Conservation (phyloP, 2,888 invertebrate genomes). For the Acronicta alni region DNA sequence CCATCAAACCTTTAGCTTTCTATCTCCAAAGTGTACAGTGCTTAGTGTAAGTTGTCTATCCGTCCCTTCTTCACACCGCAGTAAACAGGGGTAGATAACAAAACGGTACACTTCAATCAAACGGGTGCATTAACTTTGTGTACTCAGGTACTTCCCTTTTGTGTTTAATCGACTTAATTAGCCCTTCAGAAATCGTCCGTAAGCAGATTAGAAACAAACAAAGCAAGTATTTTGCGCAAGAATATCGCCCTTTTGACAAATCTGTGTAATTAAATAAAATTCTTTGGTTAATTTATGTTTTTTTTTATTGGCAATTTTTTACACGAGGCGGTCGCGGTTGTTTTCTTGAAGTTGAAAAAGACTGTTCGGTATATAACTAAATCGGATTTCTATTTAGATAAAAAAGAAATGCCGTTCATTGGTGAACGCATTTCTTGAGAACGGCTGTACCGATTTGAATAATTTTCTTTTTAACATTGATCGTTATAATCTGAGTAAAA, state of each 20-base stretch:
- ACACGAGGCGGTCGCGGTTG: neutral
- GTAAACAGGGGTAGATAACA: constrained; percentile 8
- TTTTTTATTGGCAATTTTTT: constrained; percentile 34
- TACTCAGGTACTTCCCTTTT: constrained; percentile 30
- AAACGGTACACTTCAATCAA: constrained; percentile 33
- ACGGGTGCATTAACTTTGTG: constrained; percentile 27
- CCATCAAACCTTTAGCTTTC: neutral
- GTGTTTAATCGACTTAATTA: constrained; percentile 53
- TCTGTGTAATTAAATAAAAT: constrained; percentile 57
- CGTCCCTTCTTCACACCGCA: neutral
- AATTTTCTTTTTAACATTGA: too few species aligned
- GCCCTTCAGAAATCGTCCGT: constrained; percentile 45
- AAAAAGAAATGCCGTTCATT: too few species aligned
- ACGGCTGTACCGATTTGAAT: too few species aligned
- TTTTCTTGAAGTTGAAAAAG: too few species aligned
- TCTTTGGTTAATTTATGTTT: constrained; percentile 50
- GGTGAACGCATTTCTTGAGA: too few species aligned
- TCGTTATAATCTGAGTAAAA: too few species aligned
- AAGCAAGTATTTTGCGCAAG: constrained; percentile 42
- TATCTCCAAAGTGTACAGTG: neutral
- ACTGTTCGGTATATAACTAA: too few species aligned
- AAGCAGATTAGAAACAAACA: constrained; percentile 59
- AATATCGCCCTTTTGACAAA: constrained; percentile 49
- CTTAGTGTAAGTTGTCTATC: constrained; percentile 2
- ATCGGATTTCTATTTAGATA: too few species aligned